Base-by-base conservation (phyloP, 1,140 invertebrate species). In the Eueides isabella region DNA sequence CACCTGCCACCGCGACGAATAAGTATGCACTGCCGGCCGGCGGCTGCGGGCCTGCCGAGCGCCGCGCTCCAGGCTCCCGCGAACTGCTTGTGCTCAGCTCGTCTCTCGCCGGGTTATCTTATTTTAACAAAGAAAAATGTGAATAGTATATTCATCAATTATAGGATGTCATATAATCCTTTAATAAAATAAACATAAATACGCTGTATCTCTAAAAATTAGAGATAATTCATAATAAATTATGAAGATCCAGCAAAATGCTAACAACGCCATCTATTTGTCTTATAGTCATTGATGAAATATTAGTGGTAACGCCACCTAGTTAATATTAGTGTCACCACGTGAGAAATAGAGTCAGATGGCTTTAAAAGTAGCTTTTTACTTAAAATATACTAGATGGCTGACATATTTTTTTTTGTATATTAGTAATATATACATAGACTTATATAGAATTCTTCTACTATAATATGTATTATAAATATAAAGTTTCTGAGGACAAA, bases 1-100 rank as follows among this genome's bases (percentile, higher is more conserved):
- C 89, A 91, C 89, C 91, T 92, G 89, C 85, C 89, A 83, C 80
- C 76, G 76, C 80, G 80, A 77, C 87, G 87, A 84, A 87, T 86
- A 84, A 88, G 84, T 87, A 83, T 87, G 81, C 84, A 91, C 89
- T 92, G 89, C 87, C 80, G 73, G 80, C 81, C 80, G 79, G 75
- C 75, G 78, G 82, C 80, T 79, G 80, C 78, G 78, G 78, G 80
- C 82, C 85, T 71, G 65, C 72, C 72, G 61, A 19, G n/a, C 61
- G 62, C 72, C 74, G 61, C 61, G 29, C 29, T 30, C 67, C 55
- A 41, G 44, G 74, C 79, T 82, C 76, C 76, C 80, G 77, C 80
- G 72, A 72, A 81, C 67, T 72, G 71, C 74, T 75, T 63, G n/a
- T n/a, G n/a, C n/a, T n/a, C 12, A 77, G 33, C 72, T 74, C 35